phyloP scores from a whole-genome alignment of 2,113 vertebrate species.

The Sitta europaea region DNA sequence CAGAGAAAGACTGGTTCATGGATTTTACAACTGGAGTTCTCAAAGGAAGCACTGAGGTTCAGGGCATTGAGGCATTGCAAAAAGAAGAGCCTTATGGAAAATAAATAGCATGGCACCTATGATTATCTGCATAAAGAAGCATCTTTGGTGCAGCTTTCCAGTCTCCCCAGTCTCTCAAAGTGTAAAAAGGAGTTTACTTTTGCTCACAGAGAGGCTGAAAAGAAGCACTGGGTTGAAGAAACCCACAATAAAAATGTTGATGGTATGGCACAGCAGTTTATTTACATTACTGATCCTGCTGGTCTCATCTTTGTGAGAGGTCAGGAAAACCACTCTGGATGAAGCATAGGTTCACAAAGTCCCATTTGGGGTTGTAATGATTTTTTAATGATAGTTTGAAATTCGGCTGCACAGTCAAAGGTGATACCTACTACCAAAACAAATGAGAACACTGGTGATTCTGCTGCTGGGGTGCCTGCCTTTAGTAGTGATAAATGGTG shows the following conservation, averaged over 20 bases:
- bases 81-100: not conserved
- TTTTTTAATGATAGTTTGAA: slow-evolving; percentile 21
- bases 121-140: not conserved
- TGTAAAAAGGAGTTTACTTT: not conserved
- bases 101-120: not conserved
- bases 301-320: not conserved
- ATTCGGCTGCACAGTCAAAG: not conserved
- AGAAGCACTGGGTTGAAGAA: not conserved
- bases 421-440: not conserved
- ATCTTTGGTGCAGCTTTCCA: not conserved
- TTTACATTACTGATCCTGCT: not conserved
- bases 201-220: not conserved
- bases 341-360: not conserved
- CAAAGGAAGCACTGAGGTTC: not conserved
- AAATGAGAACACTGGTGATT: not conserved
- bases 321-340: not conserved
- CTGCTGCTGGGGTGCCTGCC: not conserved
- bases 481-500: not conserved
- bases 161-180: not conserved
- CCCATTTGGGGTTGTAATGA: not conserved
- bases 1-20: not conserved
- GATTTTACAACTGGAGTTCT: not conserved
- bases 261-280: not conserved
- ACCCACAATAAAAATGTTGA: not conserved
- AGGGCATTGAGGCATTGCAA: not conserved